These are phyloP conservation scores for Glyphotaelius pellucidus DNA, from an alignment of 2,888 invertebrate species.

Conservation along the genomic window DNA sequence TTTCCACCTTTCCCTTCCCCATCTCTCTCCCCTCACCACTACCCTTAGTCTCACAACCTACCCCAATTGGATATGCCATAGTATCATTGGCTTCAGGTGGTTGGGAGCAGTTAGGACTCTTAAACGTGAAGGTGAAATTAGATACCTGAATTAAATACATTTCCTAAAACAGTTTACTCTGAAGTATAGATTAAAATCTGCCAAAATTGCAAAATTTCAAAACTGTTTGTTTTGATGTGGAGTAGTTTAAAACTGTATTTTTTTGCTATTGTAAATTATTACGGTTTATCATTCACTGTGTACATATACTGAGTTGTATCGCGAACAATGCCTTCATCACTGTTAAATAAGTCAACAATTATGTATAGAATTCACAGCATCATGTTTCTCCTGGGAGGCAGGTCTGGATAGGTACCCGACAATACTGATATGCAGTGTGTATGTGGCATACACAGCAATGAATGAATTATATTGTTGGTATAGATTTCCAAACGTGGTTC, in stretches of 20 bases:
- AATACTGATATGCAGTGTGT: background rate
- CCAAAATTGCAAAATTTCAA: too few relatives aligned
- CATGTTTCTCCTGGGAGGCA: constrained; percentile 3
- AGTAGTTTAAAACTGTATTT: background rate
- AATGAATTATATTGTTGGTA: background rate
- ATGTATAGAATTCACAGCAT: constrained; percentile 25
- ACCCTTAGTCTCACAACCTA: too few relatives aligned
- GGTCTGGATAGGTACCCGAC: background rate
- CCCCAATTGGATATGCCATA: too few relatives aligned
- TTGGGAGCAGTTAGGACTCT: too few relatives aligned
- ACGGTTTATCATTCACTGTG: background rate
- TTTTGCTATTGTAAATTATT: background rate
- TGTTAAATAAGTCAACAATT: constrained; percentile 47
- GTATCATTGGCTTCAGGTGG: too few relatives aligned
- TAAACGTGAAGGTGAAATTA: background rate
- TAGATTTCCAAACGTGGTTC: background rate
- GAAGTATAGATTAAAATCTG: too few relatives aligned
- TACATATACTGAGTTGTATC: background rate
- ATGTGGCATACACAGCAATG: background rate
- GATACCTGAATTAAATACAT: background rate
- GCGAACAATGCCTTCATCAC: constrained; percentile 52
- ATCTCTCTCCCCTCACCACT: too few relatives aligned
- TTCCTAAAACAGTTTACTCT: too few relatives aligned
- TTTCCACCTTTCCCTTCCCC: too few relatives aligned
- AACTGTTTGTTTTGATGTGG: too few relatives aligned